phyloP scores from a whole-genome alignment of 2,113 vertebrate species.

The Oenanthe oenanthe region DNA sequence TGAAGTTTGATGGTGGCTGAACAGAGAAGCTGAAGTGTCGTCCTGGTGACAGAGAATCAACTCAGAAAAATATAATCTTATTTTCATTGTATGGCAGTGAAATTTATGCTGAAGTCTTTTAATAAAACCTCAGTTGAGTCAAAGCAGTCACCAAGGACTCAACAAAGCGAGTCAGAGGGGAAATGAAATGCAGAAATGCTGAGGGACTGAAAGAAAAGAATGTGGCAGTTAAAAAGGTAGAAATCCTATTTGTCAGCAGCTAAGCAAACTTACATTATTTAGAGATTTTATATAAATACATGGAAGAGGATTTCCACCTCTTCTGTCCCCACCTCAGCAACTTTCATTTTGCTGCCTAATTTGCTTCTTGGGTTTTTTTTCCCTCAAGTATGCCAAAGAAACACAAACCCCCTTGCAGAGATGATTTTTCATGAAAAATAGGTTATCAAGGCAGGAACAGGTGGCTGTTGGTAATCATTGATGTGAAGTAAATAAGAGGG shows the following conservation, averaged over 20 bases:
- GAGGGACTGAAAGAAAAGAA: neutral
- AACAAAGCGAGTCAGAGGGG: neutral
- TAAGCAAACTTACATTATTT: neutral
- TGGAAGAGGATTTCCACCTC: neutral
- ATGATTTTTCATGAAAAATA: neutral
- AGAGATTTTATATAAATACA: neutral
- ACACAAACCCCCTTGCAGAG: neutral
- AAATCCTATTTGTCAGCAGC: neutral
- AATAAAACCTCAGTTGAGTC: neutral
- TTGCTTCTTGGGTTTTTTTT: neutral
- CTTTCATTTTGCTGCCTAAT: neutral
- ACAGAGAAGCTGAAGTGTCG: neutral
- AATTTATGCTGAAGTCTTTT: neutral
- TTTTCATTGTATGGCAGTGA: neutral
- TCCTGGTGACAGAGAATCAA: neutral
- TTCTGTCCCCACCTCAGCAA: fast-evolving
- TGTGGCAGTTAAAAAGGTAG: neutral
- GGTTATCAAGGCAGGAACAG: neutral
- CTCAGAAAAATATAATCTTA: neutral
- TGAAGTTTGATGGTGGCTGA: neutral
- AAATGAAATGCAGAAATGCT: neutral
- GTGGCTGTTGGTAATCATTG: neutral
- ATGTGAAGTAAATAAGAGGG: neutral
- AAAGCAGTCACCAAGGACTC: neutral
- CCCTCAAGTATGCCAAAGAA: neutral